These are phyloP conservation scores for Lydus trimaculatus DNA, from an alignment of 2,888 invertebrate genomes.

Conservation along the genomic window DNA sequence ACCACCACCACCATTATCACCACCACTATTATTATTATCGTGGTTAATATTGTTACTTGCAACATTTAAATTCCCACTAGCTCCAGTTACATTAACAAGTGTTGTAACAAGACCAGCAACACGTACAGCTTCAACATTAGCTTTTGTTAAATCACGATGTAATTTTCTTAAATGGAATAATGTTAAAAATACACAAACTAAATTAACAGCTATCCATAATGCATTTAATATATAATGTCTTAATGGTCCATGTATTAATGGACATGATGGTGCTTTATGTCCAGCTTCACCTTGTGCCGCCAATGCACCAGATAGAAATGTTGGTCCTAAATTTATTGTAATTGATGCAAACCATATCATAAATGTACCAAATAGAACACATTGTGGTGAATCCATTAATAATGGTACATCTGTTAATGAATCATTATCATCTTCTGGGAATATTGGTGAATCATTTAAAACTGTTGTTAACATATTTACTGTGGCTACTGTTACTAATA, in stretches of 20 bases:
- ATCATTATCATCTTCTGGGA: slow-evolving; percentile 79
- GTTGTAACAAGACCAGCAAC: slow-evolving; percentile 85
- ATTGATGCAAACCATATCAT: slow-evolving; percentile 95
- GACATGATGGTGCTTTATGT: slow-evolving; percentile 83
- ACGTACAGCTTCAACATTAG: slow-evolving; percentile 83
- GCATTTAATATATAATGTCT: slow-evolving; percentile 91
- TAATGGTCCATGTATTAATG: slow-evolving; percentile 85
- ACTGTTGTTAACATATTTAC: slow-evolving; percentile 90
- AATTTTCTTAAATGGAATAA: slow-evolving; percentile 84
- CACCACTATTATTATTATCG: too few relatives aligned
- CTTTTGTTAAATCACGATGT: slow-evolving; percentile 82
- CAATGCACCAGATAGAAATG: slow-evolving; percentile 83
- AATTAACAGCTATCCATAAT: slow-evolving; percentile 88
- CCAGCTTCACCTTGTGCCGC: slow-evolving; percentile 81
- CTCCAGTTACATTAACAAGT: slow-evolving; percentile 80
- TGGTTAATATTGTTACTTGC: slow-evolving; percentile 24
- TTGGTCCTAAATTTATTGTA: slow-evolving; percentile 89
- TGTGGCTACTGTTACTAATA: slow-evolving; percentile 88
- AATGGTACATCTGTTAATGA: slow-evolving; percentile 65
- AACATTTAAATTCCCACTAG: slow-evolving; percentile 56
- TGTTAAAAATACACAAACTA: slow-evolving; percentile 84
- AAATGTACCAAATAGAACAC: slow-evolving; percentile 88
- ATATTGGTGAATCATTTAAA: slow-evolving; percentile 84
- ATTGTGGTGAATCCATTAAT: slow-evolving; percentile 87
- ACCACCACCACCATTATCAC: not conserved